A percentile compares a stretch with the other conserved stretches of the same genome.
Conservation (phyloP, 2,888 invertebrate species). For the Emmelina monodactyla region DNA sequence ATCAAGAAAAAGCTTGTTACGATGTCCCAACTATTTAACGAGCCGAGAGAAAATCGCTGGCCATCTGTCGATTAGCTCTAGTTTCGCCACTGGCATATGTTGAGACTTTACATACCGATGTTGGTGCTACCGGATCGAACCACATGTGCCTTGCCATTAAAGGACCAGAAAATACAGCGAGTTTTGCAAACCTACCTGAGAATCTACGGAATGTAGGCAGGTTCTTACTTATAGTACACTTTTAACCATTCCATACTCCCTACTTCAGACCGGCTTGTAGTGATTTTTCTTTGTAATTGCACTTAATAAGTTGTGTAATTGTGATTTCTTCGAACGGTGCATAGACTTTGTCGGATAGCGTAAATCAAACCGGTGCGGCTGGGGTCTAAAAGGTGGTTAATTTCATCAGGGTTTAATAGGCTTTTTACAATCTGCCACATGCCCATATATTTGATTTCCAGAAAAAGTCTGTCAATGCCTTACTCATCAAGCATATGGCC, state of each 20-base stretch:
- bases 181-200: constrained; percentile 26
- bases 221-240: constrained; percentile 26
- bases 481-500: too few relatives aligned
- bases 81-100: constrained; percentile 19
- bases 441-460: too few relatives aligned
- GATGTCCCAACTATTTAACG: constrained; percentile 10
- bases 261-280: constrained; percentile 5
- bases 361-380: too few relatives aligned
- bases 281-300: constrained; percentile 1
- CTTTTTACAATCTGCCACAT: too few relatives aligned
- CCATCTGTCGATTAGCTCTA: constrained; percentile 15
- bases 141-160: constrained; percentile 40
- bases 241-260: constrained; percentile 3
- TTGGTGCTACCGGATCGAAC: constrained; percentile 21
- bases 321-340: background rate
- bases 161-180: constrained; percentile 27
- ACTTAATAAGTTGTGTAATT: constrained; percentile 1
- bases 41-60: constrained; percentile 7
- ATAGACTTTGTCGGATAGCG: too few relatives aligned
- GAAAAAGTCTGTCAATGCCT: too few relatives aligned
- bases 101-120: constrained; percentile 19
- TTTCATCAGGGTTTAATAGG: too few relatives aligned
- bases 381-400: too few relatives aligned
- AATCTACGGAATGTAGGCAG: constrained; percentile 28
- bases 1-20: constrained; percentile 2